Percentiles rank a stretch among this genome's conserved stretches.
These are phyloP conservation scores for Thryonomys swinderianus DNA, from an alignment of 2,113 vertebrate genomes.

Conservation along the genomic window DNA sequence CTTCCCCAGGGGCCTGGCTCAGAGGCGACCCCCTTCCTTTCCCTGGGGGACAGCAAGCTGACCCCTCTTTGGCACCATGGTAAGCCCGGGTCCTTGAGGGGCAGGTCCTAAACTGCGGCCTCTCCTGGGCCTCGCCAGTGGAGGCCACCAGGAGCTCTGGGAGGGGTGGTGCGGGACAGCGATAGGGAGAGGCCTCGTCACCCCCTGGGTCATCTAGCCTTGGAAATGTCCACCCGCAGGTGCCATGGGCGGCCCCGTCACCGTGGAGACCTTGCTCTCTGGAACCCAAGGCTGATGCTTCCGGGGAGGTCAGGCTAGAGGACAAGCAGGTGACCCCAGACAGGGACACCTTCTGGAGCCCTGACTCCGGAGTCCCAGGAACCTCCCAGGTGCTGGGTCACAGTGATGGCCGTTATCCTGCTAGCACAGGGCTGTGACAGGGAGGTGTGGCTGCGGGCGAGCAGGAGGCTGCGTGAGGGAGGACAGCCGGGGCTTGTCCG, in stretches of 20 bases:
- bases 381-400: neutral
- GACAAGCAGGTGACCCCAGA: neutral
- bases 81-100: neutral
- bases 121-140: neutral
- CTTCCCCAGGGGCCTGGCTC: neutral
- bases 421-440: neutral
- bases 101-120: neutral
- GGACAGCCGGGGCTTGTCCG: neutral
- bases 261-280: neutral
- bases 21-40: neutral
- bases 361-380: neutral
- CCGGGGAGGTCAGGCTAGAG: neutral
- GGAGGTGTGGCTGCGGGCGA: neutral
- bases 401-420: fast-evolving
- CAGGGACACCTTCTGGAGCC: neutral
- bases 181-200: neutral
- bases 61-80: neutral
- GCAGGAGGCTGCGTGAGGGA: neutral
- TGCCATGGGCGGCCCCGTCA: neutral
- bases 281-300: neutral
- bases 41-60: neutral
- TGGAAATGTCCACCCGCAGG: neutral
- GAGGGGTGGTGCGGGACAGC: neutral
- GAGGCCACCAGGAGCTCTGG: neutral
- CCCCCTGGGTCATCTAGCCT: neutral